Percentiles rank a stretch among this genome's conserved stretches.
These are phyloP conservation scores for Peromyscus melanophrys DNA, from an alignment of 2,797 vertebrate genomes.

Conservation along the genomic window DNA sequence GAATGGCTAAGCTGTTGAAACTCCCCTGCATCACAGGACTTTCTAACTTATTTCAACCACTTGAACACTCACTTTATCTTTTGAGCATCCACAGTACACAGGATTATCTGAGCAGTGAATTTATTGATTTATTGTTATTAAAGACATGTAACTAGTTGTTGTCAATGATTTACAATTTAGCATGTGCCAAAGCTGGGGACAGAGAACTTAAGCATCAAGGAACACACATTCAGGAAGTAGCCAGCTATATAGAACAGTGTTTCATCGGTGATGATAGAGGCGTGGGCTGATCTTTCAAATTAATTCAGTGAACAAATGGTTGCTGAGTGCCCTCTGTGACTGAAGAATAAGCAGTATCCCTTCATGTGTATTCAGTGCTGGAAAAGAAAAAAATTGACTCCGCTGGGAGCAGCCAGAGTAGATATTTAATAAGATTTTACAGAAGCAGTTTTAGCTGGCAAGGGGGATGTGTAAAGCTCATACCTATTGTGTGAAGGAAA, in stretches of 20 bases:
- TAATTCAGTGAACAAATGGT: not conserved
- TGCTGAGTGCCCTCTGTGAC: not conserved
- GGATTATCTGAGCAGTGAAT: not conserved
- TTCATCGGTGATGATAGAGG: not conserved
- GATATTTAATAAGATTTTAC: not conserved
- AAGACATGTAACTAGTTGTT: not conserved
- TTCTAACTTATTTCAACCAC: not conserved
- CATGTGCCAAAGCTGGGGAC: not conserved
- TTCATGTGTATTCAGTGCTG: not conserved
- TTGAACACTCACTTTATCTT: not conserved
- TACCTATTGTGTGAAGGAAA: not conserved
- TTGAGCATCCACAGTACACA: not conserved
- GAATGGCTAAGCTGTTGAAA: not conserved
- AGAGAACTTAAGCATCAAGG: not conserved
- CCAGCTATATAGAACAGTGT: not conserved
- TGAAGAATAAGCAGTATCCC: not conserved
- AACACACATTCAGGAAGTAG: not conserved
- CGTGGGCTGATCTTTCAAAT: not conserved
- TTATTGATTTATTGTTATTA: not conserved
- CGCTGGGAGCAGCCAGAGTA: not conserved
- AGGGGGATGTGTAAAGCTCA: not conserved
- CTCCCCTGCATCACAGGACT: not conserved
- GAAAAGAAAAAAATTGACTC: not conserved
- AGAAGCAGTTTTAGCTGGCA: not conserved
- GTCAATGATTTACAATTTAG: not conserved